Base-by-base conservation (phyloP, 2,797 vertebrate species). In the Enteromius treurensis region DNA sequence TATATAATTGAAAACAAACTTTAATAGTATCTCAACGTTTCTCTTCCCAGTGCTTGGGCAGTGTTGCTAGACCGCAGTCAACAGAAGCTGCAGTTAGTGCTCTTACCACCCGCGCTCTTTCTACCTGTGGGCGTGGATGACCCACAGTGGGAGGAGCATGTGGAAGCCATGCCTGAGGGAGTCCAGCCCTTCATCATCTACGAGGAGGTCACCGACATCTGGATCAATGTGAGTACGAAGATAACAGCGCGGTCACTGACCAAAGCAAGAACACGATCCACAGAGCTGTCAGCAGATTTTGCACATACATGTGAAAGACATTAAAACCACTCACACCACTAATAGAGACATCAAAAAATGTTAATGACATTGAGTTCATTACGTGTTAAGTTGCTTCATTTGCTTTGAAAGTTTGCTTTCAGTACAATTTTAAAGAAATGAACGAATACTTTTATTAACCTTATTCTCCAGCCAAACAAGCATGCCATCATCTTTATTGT, bases 41-140 rank as follows among this genome's bases (percentile, higher is more conserved):
- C 32, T 87, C 37, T 84, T 42, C 40, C 4, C 68, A 99, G 98
- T 37, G 97, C 97, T 85, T 98, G 98, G 97, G 97, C 97, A 40
- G 97, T 97, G 94, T 93, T 99, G 80, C 92, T 99, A 79, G 97
- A 99, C 91, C 95, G 98, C 84, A 96, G 96, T 84, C 98, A 99
- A 91, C 97, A 97, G 87, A 94, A 94, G 65, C 95, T 99, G 0
- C 98, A 98, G 94, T 93, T 99, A 2, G 95, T 96, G 76, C 94
- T 99, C 37, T 89, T 99, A 81, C 97, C 98, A 55, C 96, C 97
- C 0, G 95, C 95, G 0, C 95, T 99, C 87, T 99, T 99, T 90
- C 94, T 98, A 90, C 94, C 96, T 0, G 92, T 94, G 62, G 92
- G 95, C 10, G 94, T 96, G 26, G 95, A 92, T 0, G 94, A 96